phyloP scores from a whole-genome alignment of 2,888 invertebrate species.

The Tenodera sinensis region DNA sequence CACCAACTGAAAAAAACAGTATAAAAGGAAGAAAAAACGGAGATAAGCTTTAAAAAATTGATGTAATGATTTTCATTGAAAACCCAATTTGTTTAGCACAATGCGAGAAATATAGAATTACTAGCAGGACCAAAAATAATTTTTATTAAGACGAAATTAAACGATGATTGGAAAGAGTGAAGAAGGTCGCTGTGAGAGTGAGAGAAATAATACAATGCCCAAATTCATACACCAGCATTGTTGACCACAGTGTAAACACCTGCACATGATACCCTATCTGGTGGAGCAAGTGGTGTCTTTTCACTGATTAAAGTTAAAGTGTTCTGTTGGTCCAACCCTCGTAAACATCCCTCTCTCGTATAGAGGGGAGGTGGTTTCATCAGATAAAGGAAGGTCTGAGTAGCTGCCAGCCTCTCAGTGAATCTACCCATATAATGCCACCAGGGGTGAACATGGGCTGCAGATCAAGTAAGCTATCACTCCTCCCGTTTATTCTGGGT shows the following conservation, averaged over 20 bases:
- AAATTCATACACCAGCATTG: neutral
- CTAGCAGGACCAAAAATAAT: no score
- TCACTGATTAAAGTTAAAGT: constrained; percentile 19
- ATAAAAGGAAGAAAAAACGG: no score
- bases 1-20: no score
- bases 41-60: no score
- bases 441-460: neutral
- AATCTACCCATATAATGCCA: neutral
- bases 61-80: no score
- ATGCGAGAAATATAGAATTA: no score
- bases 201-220: no score
- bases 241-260: neutral
- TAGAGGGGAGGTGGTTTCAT: neutral
- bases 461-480: neutral
- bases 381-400: neutral
- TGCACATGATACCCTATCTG: neutral
- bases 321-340: neutral
- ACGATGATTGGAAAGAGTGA: no score
- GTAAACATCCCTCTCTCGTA: neutral
- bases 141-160: no score
- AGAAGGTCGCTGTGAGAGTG: no score
- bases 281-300: neutral
- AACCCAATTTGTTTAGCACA: no score
- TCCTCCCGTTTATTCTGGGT: neutral
- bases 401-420: neutral